phyloP scores from a whole-genome alignment of 1,140 invertebrate genomes.

The Tachypleus tridentatus region DNA sequence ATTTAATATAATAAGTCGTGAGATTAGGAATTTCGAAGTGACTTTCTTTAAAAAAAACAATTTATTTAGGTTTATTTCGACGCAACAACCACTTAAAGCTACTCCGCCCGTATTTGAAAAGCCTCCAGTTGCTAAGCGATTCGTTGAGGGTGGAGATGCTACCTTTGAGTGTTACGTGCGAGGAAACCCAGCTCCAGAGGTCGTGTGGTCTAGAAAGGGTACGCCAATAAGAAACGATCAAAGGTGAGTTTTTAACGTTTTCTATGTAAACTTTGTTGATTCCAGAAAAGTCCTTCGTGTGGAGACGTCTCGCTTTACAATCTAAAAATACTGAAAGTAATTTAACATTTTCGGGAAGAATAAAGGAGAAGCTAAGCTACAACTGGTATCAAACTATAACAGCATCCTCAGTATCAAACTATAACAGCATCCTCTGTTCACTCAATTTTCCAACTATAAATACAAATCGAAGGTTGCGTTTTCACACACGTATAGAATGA shows the following conservation, averaged over 20 bases:
- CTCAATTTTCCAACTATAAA: too few relatives aligned
- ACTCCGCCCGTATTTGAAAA: conserved; percentile 78
- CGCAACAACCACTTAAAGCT: conserved; percentile 16
- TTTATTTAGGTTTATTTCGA: background rate
- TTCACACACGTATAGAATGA: too few relatives aligned
- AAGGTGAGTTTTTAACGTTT: conserved; percentile 32
- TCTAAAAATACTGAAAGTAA: too few relatives aligned
- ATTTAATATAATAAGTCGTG: background rate
- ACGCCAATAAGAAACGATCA: conserved; percentile 45
- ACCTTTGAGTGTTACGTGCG: conserved; percentile 80
- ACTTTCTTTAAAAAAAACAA: background rate
- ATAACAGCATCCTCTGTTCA: too few relatives aligned
- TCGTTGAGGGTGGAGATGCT: conserved; percentile 83
- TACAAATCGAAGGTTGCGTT: too few relatives aligned
- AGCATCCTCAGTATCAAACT: too few relatives aligned
- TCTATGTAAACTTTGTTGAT: too few relatives aligned
- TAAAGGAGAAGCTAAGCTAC: too few relatives aligned
- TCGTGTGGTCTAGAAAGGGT: conserved; percentile 86
- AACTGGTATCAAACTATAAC: too few relatives aligned
- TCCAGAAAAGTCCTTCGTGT: too few relatives aligned
- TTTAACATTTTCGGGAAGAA: too few relatives aligned
- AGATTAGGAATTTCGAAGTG: background rate
- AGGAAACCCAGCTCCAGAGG: conserved; percentile 84
- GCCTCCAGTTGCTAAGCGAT: conserved; percentile 82
- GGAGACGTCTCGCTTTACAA: too few relatives aligned